phyloP scores from a whole-genome alignment of 64 coral and sea anemone species.

The Montipora foliosa region DNA sequence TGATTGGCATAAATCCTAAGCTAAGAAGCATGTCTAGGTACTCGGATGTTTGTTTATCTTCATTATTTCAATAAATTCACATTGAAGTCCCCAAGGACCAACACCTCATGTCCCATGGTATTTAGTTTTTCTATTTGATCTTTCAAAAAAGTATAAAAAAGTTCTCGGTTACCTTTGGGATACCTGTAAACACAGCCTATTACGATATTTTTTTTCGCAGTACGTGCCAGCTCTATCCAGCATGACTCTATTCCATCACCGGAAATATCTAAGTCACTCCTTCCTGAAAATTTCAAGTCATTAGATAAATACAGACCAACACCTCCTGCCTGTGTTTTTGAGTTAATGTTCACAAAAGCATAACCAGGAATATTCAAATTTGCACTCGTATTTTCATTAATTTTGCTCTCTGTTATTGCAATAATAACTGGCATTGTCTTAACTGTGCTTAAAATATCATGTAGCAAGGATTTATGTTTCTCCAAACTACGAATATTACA shows the following conservation, averaged over 20 bases:
- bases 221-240: constrained; percentile 19
- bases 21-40: neutral
- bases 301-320: constrained; percentile 1
- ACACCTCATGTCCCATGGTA: neutral
- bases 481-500: neutral
- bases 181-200: no score
- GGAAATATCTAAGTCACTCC: constrained; percentile 18
- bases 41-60: neutral
- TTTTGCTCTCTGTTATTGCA: neutral
- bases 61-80: no score
- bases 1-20: constrained; percentile 20
- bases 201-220: no score
- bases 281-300: constrained; percentile 18
- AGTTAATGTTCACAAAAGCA: constrained; percentile 6
- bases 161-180: no score
- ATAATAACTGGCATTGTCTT: neutral
- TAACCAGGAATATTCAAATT: constrained; percentile 38
- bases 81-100: constrained; percentile 2
- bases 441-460: no score
- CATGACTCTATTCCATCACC: constrained; percentile 29
- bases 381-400: neutral
- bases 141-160: neutral
- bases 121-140: neutral
- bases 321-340: neutral
- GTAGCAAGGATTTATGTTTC: neutral